phyloP scores from a whole-genome alignment of 1,140 invertebrate species.

The Ceratoteleas bidentatus region DNA sequence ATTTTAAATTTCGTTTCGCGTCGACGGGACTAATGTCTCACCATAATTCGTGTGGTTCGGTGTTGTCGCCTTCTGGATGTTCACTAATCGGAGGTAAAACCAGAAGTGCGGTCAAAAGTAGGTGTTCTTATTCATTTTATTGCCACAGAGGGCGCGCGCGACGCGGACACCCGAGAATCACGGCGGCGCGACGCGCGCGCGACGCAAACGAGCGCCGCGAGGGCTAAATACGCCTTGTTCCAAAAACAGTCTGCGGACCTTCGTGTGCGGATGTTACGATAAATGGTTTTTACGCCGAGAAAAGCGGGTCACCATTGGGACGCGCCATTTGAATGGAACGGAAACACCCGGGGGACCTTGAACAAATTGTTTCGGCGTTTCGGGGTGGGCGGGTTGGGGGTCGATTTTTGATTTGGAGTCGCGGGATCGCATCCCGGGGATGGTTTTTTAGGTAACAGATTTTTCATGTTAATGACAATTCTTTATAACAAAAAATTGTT shows the following conservation, averaged over 20 bases:
- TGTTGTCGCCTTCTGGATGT: constrained; percentile 83
- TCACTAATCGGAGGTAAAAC: constrained; percentile 86
- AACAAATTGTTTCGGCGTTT: constrained; percentile 28
- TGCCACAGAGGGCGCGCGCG: constrained; percentile 85
- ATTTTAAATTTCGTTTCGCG: no score
- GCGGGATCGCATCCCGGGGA: no score
- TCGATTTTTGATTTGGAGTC: no score
- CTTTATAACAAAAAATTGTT: no score
- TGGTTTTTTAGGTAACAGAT: no score
- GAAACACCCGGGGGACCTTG: constrained; percentile 59
- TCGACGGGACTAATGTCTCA: no score
- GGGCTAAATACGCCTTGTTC: constrained; percentile 74
- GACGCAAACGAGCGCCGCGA: constrained; percentile 56
- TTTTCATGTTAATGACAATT: no score
- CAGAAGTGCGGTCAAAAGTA: constrained; percentile 87
- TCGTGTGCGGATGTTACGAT: constrained; percentile 59
- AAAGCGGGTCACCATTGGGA: constrained; percentile 62
- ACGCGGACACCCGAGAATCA: constrained; percentile 75
- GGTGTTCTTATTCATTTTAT: constrained; percentile 87
- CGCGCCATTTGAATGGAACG: constrained; percentile 53
- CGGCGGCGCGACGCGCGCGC: constrained; percentile 27
- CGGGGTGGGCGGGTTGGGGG: no score
- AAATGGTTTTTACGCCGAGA: constrained; percentile 62
- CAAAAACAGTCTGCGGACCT: constrained; percentile 79
- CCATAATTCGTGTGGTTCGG: constrained; percentile 83